Evolutionary conservation across 2,797 vertebrate species (phyloP).

Genomic region (Rallus crepitans): DNA sequence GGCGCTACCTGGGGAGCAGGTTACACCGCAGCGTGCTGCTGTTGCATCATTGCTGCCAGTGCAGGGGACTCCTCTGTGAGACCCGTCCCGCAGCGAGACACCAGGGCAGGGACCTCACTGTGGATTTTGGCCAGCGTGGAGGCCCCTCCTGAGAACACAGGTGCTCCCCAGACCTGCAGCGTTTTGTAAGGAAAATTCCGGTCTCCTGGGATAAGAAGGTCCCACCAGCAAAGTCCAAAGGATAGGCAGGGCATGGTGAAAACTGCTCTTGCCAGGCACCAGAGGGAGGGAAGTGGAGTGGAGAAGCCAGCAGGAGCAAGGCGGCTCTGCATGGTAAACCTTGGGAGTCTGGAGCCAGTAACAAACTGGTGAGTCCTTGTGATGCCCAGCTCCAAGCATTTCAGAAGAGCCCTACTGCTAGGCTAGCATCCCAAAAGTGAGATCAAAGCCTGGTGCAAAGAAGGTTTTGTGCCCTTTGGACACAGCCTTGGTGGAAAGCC

Average conservation of each 20-base stretch:
- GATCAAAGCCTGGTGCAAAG: neutral
- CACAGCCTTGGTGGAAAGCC: neutral
- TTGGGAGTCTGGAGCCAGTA: neutral
- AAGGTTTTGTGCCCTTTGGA: neutral
- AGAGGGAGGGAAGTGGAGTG: neutral
- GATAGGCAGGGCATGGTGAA: neutral
- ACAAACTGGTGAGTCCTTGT: rapidly evolving
- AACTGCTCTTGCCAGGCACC: neutral
- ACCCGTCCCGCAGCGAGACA: neutral
- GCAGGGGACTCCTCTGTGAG: neutral
- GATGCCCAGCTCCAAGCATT: neutral
- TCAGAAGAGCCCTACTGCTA: neutral
- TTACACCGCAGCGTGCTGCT: neutral
- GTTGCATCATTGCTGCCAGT: neutral
- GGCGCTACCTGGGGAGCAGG: rapidly evolving
- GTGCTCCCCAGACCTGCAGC: neutral
- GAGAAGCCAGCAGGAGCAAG: neutral
- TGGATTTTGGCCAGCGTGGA: rapidly evolving
- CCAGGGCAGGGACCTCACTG: neutral
- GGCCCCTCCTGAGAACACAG: neutral
- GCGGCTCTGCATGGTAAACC: rapidly evolving
- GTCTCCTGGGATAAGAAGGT: neutral
- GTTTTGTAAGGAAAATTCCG: neutral
- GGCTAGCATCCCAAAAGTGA: neutral
- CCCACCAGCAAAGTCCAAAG: neutral